Percentiles rank a stretch among this genome's conserved stretches.
Evolutionary conservation across 2,888 invertebrate genomes (phyloP).

Genomic region (Allygus modestus): DNA sequence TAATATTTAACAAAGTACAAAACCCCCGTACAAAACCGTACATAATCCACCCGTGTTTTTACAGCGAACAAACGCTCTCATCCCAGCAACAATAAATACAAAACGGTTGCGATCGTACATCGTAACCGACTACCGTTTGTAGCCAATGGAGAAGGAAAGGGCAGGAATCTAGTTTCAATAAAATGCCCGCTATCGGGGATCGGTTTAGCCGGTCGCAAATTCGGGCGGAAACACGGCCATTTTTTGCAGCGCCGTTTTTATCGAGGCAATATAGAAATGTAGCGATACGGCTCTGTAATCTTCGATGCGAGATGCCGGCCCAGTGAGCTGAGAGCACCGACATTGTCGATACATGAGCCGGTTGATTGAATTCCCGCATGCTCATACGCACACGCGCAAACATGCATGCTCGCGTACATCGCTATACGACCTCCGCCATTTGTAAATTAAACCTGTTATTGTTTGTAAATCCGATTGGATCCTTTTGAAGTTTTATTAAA

Average conservation of each 20-base stretch:
- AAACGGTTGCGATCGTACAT: background rate
- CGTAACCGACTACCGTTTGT: slow-evolving; percentile 2
- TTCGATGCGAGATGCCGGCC: background rate
- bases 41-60: background rate
- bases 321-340: background rate
- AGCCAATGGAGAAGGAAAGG: slow-evolving; percentile 37
- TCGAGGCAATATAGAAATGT: slow-evolving; percentile 48
- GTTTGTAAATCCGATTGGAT: background rate
- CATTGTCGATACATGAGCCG: slow-evolving; percentile 14
- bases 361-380: background rate
- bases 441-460: slow-evolving; percentile 4
- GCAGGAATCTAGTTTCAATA: slow-evolving; percentile 50
- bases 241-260: slow-evolving; percentile 38
- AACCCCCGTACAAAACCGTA: too few species aligned
- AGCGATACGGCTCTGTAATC: slow-evolving; percentile 33
- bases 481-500: background rate
- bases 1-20: too few species aligned
- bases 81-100: background rate
- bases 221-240: slow-evolving; percentile 41
- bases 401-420: background rate
- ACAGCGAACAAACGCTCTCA: slow-evolving; percentile 1
- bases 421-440: background rate
- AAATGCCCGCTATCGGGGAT: slow-evolving; percentile 31
- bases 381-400: background rate
- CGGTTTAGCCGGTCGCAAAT: slow-evolving; percentile 11